These are phyloP conservation scores for Tragelaphus strepsiceros DNA, from an alignment of 2,113 vertebrate species.

Conservation along the genomic window DNA sequence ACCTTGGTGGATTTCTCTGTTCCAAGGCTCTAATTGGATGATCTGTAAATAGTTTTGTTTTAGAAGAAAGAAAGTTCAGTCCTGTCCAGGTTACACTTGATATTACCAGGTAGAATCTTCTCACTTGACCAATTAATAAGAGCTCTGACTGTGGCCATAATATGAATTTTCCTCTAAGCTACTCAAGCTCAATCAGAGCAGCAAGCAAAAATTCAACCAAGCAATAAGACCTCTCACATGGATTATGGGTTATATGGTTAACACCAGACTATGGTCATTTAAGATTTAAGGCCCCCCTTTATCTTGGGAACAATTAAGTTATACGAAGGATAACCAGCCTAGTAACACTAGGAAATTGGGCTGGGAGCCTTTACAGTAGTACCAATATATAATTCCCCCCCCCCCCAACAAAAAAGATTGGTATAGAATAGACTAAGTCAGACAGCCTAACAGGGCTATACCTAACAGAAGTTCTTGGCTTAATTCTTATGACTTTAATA, in stretches of 20 bases:
- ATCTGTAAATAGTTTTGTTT: not conserved
- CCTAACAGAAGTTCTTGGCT: not conserved
- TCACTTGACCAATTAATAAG: not conserved
- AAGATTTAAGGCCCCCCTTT: not conserved
- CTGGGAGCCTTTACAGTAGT: fast-evolving
- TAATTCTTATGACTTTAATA: not conserved
- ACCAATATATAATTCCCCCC: not conserved
- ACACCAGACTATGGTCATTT: not conserved
- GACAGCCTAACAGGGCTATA: not conserved
- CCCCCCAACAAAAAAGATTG: not conserved
- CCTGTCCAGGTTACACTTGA: not conserved
- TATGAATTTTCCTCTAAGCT: not conserved
- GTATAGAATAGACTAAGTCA: not conserved
- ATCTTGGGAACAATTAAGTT: not conserved
- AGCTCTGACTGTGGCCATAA: not conserved
- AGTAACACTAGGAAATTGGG: not conserved
- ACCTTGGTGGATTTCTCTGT: not conserved
- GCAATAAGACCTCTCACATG: not conserved
- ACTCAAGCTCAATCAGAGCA: not conserved
- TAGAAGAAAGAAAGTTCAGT: not conserved
- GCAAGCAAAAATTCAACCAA: not conserved
- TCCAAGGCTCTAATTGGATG: not conserved
- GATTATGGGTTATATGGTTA: not conserved
- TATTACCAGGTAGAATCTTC: not conserved
- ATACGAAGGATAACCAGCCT: not conserved